Evolutionary conservation across 2,113 vertebrate genomes (phyloP).

Genomic region (western clawed frog (Xenopus tropicalis)): UCB_Xtro_10.0 CM004447.2:109135501-109136000

Average conservation of each 20-base stretch:
- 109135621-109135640: too few species aligned
- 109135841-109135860: not conserved
- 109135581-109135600: too few species aligned
- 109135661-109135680: not conserved
- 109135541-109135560: too few species aligned
- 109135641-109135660: too few species aligned
- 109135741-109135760: not conserved
- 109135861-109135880: not conserved
- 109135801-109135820: not conserved
- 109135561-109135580: too few species aligned
- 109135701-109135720: not conserved
- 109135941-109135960: not conserved
- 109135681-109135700: not conserved
- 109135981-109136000: too few species aligned
- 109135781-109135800: not conserved
- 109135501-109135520: too few species aligned
- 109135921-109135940: slow-evolving; percentile 12
- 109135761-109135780: not conserved
- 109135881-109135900: slow-evolving; percentile 1
- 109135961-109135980: not conserved
- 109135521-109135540: too few species aligned
- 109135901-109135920: not conserved
- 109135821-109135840: slow-evolving; percentile 5
- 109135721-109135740: not conserved
- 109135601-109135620: too few species aligned